These are phyloP conservation scores for Agonopterix arenella DNA, from an alignment of 2,888 invertebrate genomes.

Conservation along the genomic window DNA sequence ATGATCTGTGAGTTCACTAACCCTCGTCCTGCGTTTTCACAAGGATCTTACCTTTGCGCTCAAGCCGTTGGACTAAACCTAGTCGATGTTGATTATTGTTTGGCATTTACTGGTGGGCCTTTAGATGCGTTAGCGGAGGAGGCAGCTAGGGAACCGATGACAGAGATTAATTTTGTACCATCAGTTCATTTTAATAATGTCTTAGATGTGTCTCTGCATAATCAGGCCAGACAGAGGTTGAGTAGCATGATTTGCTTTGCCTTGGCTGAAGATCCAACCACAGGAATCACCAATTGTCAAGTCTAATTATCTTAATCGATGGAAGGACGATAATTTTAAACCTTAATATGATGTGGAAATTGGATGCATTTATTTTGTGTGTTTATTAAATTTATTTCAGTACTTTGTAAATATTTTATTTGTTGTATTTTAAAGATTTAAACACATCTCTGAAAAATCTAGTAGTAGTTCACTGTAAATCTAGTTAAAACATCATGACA, in stretches of 20 bases:
- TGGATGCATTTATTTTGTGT: no score
- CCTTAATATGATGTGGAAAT: no score
- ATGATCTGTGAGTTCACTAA: slow-evolving; percentile 55
- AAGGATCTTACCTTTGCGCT: slow-evolving; percentile 45
- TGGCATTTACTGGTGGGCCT: slow-evolving; percentile 32
- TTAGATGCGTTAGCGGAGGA: slow-evolving; percentile 40
- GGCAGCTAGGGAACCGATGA: slow-evolving; percentile 33
- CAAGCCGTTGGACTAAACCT: slow-evolving; percentile 37
- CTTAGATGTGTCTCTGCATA: slow-evolving; percentile 23
- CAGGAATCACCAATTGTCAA: slow-evolving; percentile 29
- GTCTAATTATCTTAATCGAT: neutral
- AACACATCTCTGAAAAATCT: no score
- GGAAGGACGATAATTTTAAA: no score
- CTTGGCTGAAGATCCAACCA: slow-evolving; percentile 37
- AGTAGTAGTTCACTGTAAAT: no score
- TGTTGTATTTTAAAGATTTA: no score
- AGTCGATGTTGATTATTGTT: slow-evolving; percentile 45
- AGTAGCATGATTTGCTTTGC: slow-evolving; percentile 45
- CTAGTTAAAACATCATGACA: no score
- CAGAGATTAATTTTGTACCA: slow-evolving; percentile 43
- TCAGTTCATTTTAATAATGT: slow-evolving; percentile 46
- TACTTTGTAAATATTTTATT: no score
- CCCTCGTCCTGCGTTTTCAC: slow-evolving; percentile 31
- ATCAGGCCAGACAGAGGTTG: slow-evolving; percentile 27
- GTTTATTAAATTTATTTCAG: no score